Conservation (phyloP, 2,797 vertebrate genomes). For the Characodon lateralis region DNA sequence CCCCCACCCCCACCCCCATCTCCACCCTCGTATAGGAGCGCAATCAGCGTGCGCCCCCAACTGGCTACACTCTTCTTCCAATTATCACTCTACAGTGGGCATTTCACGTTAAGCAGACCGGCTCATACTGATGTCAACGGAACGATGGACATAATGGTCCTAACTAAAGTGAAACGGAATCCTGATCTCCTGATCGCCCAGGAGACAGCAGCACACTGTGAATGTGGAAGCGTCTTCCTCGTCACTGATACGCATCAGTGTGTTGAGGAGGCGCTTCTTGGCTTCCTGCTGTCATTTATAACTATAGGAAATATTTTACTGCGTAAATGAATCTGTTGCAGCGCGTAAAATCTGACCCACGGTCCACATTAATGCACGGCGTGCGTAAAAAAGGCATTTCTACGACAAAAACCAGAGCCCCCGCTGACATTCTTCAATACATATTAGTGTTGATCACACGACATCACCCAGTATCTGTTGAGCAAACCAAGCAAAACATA, state of each 20-base stretch:
- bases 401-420: neutral
- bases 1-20: neutral
- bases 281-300: slow-evolving; percentile 8
- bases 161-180: neutral
- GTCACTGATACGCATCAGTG: slow-evolving; percentile 1
- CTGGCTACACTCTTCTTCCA: slow-evolving; percentile 64
- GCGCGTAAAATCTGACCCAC: neutral
- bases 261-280: slow-evolving; percentile 3
- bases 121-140: slow-evolving; percentile 49
- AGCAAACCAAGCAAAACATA: neutral
- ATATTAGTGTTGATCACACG: neutral
- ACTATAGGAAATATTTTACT: neutral
- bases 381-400: slow-evolving; percentile 49
- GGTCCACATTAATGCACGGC: neutral
- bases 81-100: neutral
- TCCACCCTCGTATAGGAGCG: slow-evolving; percentile 57
- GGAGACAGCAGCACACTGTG: neutral
- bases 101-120: slow-evolving; percentile 1
- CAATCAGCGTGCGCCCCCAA: slow-evolving; percentile 92
- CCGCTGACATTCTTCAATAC: slow-evolving; percentile 4
- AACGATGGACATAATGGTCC: slow-evolving; percentile 17
- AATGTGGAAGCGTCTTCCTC: slow-evolving; percentile 19
- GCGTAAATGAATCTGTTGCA: neutral
- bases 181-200: neutral
- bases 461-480: neutral